A percentile compares a stretch with the other conserved stretches of the same genome.
phyloP scores from a whole-genome alignment of 2,888 invertebrate species.

The Erebia ligea region DNA sequence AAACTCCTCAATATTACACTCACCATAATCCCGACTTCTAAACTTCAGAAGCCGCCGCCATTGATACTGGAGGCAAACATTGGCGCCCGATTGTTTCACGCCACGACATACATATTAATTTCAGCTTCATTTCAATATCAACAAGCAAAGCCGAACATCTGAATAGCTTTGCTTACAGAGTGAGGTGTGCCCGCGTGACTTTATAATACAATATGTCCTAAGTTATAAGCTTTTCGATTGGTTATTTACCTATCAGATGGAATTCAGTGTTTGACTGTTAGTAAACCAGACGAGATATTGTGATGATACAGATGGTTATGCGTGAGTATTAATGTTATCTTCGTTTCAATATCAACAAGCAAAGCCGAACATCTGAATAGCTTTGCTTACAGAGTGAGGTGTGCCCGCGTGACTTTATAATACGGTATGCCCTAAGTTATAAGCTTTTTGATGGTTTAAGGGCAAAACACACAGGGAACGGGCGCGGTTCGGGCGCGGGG shows the following conservation, averaged over 20 bases:
- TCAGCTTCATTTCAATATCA: slow-evolving; percentile 74
- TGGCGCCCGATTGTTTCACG: slow-evolving; percentile 59
- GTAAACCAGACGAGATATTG: no score
- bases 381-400: slow-evolving; percentile 45
- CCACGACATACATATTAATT: slow-evolving; percentile 70
- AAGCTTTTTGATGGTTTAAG: slow-evolving; percentile 17
- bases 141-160: slow-evolving; percentile 60
- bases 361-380: slow-evolving; percentile 53
- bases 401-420: slow-evolving; percentile 29
- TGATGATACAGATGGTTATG: no score
- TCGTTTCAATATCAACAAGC: slow-evolving; percentile 76
- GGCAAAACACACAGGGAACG: no score
- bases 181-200: slow-evolving; percentile 47
- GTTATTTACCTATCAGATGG: no score
- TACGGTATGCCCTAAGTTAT: slow-evolving; percentile 37
- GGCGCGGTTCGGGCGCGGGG: no score
- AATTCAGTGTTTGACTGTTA: no score
- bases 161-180: slow-evolving; percentile 48
- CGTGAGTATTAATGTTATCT: slow-evolving; percentile 64
- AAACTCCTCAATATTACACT: slow-evolving; percentile 31
- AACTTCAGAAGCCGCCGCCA: slow-evolving; percentile 38
- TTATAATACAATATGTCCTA: slow-evolving; percentile 36
- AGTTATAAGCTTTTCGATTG: slow-evolving; percentile 29
- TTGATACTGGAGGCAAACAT: slow-evolving; percentile 61
- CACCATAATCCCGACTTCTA: slow-evolving; percentile 30